Percentiles rank a stretch among this genome's conserved stretches.
phyloP scores from a whole-genome alignment of 2,888 invertebrate genomes.

The Microchrysa polita region DNA sequence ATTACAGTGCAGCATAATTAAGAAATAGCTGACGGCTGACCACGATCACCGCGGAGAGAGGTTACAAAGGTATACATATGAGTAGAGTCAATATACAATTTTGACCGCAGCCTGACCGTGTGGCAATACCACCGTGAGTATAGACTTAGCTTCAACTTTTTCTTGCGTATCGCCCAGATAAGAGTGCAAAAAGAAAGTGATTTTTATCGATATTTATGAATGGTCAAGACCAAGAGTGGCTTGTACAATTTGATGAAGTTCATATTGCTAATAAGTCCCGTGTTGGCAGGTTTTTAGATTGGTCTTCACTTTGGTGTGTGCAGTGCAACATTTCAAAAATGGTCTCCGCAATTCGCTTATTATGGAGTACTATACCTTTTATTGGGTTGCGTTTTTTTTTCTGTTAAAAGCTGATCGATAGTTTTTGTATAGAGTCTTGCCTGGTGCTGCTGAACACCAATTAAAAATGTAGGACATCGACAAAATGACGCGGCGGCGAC shows the following conservation, averaged over 20 bases:
- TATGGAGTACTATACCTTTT: too few relatives aligned
- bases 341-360: too few relatives aligned
- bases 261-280: slow-evolving; percentile 1
- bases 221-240: background rate
- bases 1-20: too few relatives aligned
- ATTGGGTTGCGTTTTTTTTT: background rate
- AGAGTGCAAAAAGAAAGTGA: slow-evolving; percentile 39
- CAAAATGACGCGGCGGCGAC: slow-evolving; percentile 2
- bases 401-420: background rate
- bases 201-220: slow-evolving; percentile 11
- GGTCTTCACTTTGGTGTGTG: background rate
- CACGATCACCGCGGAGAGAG: too few relatives aligned
- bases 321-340: background rate
- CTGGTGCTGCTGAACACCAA: slow-evolving; percentile 31
- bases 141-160: background rate
- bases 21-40: too few relatives aligned
- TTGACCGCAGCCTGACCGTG: slow-evolving; percentile 18
- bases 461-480: slow-evolving; percentile 31
- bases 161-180: too few relatives aligned
- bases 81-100: background rate
- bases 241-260: slow-evolving; percentile 2
- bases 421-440: background rate
- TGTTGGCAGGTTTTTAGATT: too few relatives aligned
- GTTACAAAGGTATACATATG: too few relatives aligned
- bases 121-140: background rate